These are phyloP conservation scores for Bos taurus DNA, from an alignment of 2,113 vertebrate species.

Conservation along the genomic window ARS-UCD2.0 NC_037345.1:34474001-34474500, in stretches of 20 bases:
- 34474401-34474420: neutral
- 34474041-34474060: neutral
- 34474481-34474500: neutral
- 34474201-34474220: neutral
- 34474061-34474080: neutral
- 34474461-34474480: neutral
- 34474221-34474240: neutral
- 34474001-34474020: rapidly evolving
- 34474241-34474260: conserved; percentile 11
- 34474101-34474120: neutral
- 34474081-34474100: neutral
- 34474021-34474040: neutral
- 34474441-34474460: neutral
- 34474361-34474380: neutral
- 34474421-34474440: neutral
- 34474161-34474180: neutral
- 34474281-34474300: neutral
- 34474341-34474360: neutral
- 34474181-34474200: neutral
- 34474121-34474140: neutral
- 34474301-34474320: neutral
- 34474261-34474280: neutral
- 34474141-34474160: neutral
- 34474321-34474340: neutral
- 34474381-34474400: neutral